phyloP scores from a whole-genome alignment of 2,888 invertebrate genomes.

The Ligdia adustata region DNA sequence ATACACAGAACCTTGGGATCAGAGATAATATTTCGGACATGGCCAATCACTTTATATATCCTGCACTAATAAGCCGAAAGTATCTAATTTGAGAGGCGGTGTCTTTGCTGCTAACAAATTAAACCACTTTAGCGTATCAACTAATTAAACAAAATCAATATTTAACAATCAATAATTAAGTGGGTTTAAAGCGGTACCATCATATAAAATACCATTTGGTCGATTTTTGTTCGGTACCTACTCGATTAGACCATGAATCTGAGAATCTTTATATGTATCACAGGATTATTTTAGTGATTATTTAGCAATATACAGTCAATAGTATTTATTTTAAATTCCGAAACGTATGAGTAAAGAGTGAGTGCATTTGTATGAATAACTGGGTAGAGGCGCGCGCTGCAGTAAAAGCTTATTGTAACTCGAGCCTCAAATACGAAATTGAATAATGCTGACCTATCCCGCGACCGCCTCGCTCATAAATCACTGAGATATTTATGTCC shows the following conservation, averaged over 20 bases:
- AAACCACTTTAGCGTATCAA: conserved; percentile 81
- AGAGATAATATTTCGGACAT: background rate
- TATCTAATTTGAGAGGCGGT: conserved; percentile 81
- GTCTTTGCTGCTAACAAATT: conserved; percentile 81
- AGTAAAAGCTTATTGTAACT: conserved; percentile 83
- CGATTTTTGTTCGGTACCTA: conserved; percentile 47
- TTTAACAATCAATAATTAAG: conserved; percentile 82
- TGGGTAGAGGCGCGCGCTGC: conserved; percentile 61
- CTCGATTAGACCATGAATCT: conserved; percentile 31
- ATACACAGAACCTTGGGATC: conserved; percentile 9
- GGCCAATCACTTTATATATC: conserved; percentile 47
- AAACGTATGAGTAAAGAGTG: conserved; percentile 58
- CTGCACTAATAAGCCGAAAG: conserved; percentile 80
- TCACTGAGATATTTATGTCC: conserved; percentile 84
- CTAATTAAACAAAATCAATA: conserved; percentile 76
- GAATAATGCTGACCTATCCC: conserved; percentile 85
- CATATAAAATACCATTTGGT: conserved; percentile 63
- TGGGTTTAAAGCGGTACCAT: conserved; percentile 70
- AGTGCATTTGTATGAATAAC: conserved; percentile 49
- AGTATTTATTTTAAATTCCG: no score
- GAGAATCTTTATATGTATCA: conserved; percentile 8
- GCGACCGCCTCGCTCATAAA: conserved; percentile 81
- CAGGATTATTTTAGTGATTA: conserved; percentile 11
- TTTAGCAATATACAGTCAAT: no score
- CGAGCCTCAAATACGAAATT: conserved; percentile 83